Conservation (phyloP, 2,113 vertebrate species). For the Lagopus leucura region DNA sequence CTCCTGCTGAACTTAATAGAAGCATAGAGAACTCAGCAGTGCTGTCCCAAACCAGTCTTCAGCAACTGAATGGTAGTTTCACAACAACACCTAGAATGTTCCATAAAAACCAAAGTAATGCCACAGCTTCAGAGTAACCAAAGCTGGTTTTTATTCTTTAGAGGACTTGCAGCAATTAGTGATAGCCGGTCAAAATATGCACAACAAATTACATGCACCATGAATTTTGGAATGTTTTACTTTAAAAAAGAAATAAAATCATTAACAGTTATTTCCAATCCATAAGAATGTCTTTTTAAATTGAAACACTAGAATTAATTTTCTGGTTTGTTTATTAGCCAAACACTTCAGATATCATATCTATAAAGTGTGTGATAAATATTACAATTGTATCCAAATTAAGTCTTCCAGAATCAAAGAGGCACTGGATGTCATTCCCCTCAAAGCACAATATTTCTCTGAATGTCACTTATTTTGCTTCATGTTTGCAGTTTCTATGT, state of each 20-base stretch:
- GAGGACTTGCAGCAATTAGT: neutral
- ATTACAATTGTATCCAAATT: neutral
- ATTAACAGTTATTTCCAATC: neutral
- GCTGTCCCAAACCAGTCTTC: neutral
- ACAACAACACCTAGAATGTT: neutral
- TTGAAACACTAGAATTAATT: neutral
- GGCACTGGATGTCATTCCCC: neutral
- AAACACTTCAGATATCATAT: neutral
- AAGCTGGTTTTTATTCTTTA: neutral
- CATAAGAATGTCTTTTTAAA: neutral
- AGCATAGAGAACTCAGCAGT: neutral
- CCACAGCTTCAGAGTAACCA: neutral
- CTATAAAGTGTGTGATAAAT: neutral
- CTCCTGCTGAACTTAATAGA: neutral
- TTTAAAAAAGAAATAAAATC: neutral
- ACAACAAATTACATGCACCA: neutral
- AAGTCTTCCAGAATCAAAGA: neutral
- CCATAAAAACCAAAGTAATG: neutral
- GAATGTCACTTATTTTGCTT: neutral
- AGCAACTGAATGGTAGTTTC: accelerated
- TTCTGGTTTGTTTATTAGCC: neutral
- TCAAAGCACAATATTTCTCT: neutral
- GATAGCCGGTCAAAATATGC: neutral
- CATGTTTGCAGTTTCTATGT: neutral
- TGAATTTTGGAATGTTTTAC: neutral